phyloP scores from a whole-genome alignment of 2,888 invertebrate species.

The Mythimna loreyi region DNA sequence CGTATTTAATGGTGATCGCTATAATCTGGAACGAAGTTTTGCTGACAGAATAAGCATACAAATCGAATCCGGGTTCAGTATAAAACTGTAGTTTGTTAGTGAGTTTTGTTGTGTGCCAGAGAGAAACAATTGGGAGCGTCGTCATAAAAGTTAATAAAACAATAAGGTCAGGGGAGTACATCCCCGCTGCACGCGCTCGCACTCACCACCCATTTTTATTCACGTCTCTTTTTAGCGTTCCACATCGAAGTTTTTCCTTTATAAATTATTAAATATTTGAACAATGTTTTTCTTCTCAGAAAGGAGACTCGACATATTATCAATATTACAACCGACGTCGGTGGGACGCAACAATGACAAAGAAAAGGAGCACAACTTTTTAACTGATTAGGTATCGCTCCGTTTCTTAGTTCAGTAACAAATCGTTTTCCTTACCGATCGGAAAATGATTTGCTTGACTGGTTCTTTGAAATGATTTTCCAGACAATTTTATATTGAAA shows the following conservation, averaged over 20 bases:
- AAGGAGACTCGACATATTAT: slow-evolving; percentile 19
- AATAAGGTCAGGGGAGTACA: slow-evolving; percentile 57
- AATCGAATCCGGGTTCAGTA: slow-evolving; percentile 20
- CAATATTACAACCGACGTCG: slow-evolving; percentile 18
- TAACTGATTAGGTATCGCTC: slow-evolving; percentile 39
- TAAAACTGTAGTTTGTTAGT: slow-evolving; percentile 45
- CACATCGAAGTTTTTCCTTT: slow-evolving; percentile 51
- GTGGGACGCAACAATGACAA: slow-evolving; percentile 25
- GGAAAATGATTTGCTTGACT: slow-evolving; percentile 21
- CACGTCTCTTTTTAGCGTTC: slow-evolving; percentile 36
- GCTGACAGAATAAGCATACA: slow-evolving; percentile 11
- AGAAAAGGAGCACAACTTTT: slow-evolving; percentile 26
- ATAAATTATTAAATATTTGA: slow-evolving; percentile 45
- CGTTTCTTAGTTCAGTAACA: slow-evolving; percentile 39
- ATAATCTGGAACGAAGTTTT: slow-evolving; percentile 1
- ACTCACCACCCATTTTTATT: slow-evolving; percentile 29
- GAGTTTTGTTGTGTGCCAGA: slow-evolving; percentile 46
- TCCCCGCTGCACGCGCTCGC: slow-evolving; percentile 41
- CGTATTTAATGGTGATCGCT: slow-evolving; percentile 14
- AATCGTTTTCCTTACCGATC: slow-evolving; percentile 26
- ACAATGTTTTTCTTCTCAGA: slow-evolving; percentile 38
- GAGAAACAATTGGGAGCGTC: slow-evolving; percentile 48
- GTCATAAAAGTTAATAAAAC: slow-evolving; percentile 59
- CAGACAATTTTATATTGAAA: background rate
- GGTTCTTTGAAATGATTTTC: slow-evolving; percentile 12